Base-by-base conservation (phyloP, 2,797 vertebrate species). In the Threskiornis aethiopicus region DNA sequence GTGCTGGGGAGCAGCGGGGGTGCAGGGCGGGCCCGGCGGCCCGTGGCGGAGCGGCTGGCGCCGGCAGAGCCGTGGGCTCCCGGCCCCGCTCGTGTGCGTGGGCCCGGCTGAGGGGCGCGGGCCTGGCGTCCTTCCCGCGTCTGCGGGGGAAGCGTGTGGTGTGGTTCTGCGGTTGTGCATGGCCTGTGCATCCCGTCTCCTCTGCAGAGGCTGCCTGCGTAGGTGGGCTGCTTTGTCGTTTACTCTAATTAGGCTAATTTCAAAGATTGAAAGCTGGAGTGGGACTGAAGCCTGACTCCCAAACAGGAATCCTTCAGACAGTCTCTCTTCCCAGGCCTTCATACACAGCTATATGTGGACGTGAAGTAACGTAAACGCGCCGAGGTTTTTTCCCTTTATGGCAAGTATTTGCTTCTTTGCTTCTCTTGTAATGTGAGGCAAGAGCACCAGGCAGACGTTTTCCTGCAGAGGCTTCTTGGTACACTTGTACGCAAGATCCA, bases 341-440 rank as follows among this genome's bases (percentile, higher is more conserved):
- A 1, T 5, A 6, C 15, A 0, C 26, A 6, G 57, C 1, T 1
- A 5, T 4, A 2, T 2, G 31, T 6, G 3, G 29, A 1, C 20
- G 3, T 9, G 54, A 17, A 13, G 41, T 1, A 1, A 8, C 3
- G 13, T 5, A 10, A 24, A 20, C 2, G 9, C 1, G 9, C 24
- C 8, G 54, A 10, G 19, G 2, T 9, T 29, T 37, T 11, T 31
- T 8, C 13, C 12, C 8, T 18, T 46, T 7, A 2, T 1, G 35
- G 41, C 7, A 8, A 10, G 1, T 6, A 1, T 5, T 33, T 13
- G 35, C 31, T 13, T 1, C 29, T 31, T 37, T 22, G 37, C 39
- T 42, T 28, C 51, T 6, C 20, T 17, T 16, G 51, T 21, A 7
- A 6, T 4, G 29, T 3, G n/a, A 19, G 35, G 6, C 3, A 29